Evolutionary conservation across 2,888 invertebrate genomes (phyloP).

Genomic region (Watsonalla cultraria): DNA sequence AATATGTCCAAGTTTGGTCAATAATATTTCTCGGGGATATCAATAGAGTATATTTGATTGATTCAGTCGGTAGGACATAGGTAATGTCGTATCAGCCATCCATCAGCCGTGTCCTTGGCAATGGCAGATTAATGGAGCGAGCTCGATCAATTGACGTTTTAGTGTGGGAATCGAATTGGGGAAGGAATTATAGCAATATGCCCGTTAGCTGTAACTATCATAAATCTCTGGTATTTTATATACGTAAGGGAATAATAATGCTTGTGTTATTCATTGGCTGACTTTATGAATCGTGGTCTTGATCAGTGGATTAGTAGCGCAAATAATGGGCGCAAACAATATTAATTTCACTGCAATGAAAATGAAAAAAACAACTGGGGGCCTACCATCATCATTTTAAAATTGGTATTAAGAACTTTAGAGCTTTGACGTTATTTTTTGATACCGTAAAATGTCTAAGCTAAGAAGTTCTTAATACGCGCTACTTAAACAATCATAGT

Average conservation of each 20-base stretch:
- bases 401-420: too few relatives aligned
- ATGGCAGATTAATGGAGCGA: slow-evolving; percentile 48
- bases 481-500: too few relatives aligned
- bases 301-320: too few relatives aligned
- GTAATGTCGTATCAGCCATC: slow-evolving; percentile 48
- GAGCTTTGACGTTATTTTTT: too few relatives aligned
- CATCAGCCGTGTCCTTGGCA: slow-evolving; percentile 52
- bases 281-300: too few relatives aligned
- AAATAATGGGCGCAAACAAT: too few relatives aligned
- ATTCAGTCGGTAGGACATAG: slow-evolving; percentile 34
- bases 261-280: not conserved
- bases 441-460: too few relatives aligned
- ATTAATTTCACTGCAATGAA: too few relatives aligned
- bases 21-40: slow-evolving; percentile 13
- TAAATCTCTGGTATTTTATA: not conserved
- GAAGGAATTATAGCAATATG: not conserved
- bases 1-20: slow-evolving; percentile 9
- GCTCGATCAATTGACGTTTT: slow-evolving; percentile 32
- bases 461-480: too few relatives aligned
- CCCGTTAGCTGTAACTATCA: not conserved
- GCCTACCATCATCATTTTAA: too few relatives aligned
- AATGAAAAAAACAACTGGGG: too few relatives aligned
- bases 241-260: not conserved
- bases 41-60: slow-evolving; percentile 28
- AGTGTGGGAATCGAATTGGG: slow-evolving; percentile 13